Evolutionary conservation across 2,113 vertebrate species (phyloP).

Genomic region (Malaclemys terrapin): DNA sequence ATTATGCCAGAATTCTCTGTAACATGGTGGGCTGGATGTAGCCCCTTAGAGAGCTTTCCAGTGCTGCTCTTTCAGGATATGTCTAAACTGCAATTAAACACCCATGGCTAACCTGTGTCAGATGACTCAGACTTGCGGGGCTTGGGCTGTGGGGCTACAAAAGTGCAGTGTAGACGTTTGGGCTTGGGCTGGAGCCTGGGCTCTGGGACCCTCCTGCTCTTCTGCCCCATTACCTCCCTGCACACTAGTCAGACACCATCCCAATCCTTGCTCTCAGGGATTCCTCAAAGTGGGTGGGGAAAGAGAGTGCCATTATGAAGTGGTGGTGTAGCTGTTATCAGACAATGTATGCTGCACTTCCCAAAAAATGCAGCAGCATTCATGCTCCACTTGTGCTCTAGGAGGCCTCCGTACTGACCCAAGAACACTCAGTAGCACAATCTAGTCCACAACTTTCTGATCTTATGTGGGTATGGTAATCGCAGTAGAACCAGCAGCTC

Average conservation of each 20-base stretch:
- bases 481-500: conserved; percentile 20
- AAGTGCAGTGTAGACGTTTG: too few species aligned
- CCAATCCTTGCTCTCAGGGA: neutral
- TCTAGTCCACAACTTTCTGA: neutral
- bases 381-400: neutral
- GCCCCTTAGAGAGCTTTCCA: neutral
- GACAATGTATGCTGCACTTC: neutral
- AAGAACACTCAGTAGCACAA: neutral
- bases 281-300: neutral
- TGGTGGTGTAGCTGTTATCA: neutral
- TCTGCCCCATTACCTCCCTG: neutral
- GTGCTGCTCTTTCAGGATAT: neutral
- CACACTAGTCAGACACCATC: fast-evolving
- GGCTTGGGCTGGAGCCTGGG: too few species aligned
- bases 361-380: neutral
- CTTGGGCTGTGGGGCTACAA: too few species aligned
- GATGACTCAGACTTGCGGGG: too few species aligned
- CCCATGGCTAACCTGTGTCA: neutral
- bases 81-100: neutral
- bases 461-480: neutral
- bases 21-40: neutral
- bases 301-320: fast-evolving
- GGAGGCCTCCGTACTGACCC: neutral
- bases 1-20: neutral
- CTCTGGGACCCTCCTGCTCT: neutral